Percentiles rank a stretch among this genome's conserved stretches.
These are phyloP conservation scores for Probaryconus sp. DNA, from an alignment of 1,140 invertebrate genomes.

Conservation along the genomic window DNA sequence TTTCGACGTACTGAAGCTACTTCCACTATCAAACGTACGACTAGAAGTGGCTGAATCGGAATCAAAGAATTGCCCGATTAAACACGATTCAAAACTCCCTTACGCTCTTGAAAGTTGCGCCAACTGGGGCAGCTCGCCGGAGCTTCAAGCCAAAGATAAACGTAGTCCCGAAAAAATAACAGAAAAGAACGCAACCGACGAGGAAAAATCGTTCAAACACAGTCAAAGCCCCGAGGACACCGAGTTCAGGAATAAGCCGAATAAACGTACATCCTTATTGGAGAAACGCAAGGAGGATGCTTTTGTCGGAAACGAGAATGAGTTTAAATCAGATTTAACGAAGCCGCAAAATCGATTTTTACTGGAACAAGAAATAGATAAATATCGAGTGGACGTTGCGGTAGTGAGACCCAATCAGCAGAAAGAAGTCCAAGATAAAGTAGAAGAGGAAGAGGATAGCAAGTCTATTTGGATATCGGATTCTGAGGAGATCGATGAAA, in stretches of 20 bases:
- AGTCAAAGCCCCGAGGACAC: not conserved
- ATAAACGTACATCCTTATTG: not conserved
- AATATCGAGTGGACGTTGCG: conserved; percentile 34
- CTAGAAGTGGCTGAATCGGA: conserved; percentile 67
- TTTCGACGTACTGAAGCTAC: conserved; percentile 74
- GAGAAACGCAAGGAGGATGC: not conserved
- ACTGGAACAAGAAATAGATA: conserved; percentile 17
- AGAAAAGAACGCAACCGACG: conserved; percentile 37
- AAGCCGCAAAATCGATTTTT: conserved; percentile 3
- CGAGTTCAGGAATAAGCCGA: not conserved
- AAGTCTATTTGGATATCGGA: conserved; percentile 74
- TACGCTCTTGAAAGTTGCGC: not conserved
- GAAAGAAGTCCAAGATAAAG: conserved; percentile 23
- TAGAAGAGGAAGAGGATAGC: conserved; percentile 68
- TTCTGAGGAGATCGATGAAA: conserved; percentile 68
- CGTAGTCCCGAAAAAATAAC: not conserved
- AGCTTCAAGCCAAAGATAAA: conserved; percentile 10
- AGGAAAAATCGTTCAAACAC: conserved; percentile 37
- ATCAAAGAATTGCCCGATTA: conserved; percentile 25
- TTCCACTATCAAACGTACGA: conserved; percentile 74
- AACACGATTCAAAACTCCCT: conserved; percentile 9
- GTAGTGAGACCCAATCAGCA: conserved; percentile 33
- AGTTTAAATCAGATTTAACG: not conserved
- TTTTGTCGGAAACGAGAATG: not conserved
- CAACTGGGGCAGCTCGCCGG: not conserved